Evolutionary conservation across 1,140 invertebrate species (phyloP).

Genomic region (Vollenhovia emeryi): DNA sequence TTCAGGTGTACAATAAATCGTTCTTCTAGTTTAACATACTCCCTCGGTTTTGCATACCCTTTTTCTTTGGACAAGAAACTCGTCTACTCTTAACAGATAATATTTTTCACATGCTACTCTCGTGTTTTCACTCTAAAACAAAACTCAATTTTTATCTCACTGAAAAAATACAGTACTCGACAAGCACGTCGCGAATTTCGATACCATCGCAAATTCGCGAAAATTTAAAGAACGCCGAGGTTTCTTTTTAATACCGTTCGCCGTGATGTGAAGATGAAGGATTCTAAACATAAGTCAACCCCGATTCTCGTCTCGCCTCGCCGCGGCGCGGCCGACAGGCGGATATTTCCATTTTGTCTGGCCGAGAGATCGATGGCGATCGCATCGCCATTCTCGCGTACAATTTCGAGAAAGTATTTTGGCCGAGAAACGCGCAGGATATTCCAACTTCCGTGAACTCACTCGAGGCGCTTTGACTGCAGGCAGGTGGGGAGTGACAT

Average conservation of each 20-base stretch:
- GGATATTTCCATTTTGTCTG: conserved; percentile 60
- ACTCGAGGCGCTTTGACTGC: conserved; percentile 51
- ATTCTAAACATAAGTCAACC: conserved; percentile 32
- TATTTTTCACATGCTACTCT: not conserved
- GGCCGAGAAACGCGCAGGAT: conserved; percentile 51
- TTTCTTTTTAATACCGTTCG: not conserved
- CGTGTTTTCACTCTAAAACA: not conserved
- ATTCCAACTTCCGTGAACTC: conserved; percentile 55
- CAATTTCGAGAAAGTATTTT: conserved; percentile 52
- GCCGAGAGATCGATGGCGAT: conserved; percentile 51
- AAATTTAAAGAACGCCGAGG: not conserved
- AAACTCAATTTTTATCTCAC: not conserved
- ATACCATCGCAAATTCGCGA: not conserved
- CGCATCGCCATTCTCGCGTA: conserved; percentile 49
- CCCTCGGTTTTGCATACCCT: not conserved
- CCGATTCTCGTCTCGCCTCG: not conserved
- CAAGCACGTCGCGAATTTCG: not conserved
- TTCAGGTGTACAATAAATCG: not conserved
- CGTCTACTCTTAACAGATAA: not conserved
- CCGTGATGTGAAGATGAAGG: not conserved
- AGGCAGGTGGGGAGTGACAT: conserved; percentile 49
- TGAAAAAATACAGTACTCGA: not conserved
- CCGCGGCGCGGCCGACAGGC: not conserved
- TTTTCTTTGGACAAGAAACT: too few relatives aligned
- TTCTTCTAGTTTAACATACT: conserved; percentile 7